phyloP scores from a whole-genome alignment of 2,888 invertebrate species.

The Lagria hirta region DNA sequence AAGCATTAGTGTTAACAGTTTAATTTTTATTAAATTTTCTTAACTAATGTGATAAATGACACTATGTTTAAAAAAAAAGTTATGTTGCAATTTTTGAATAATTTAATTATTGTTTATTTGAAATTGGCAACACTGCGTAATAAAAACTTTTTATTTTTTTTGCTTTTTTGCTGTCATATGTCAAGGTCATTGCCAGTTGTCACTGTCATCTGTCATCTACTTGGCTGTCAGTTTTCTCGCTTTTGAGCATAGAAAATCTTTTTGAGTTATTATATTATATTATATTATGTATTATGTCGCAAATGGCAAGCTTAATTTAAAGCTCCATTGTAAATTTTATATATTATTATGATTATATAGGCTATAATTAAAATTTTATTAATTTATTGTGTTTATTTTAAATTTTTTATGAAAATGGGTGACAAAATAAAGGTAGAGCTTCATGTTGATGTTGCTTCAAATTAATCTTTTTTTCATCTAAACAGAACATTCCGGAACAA shows the following conservation, averaged over 20 bases:
- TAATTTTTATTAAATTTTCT: too few species aligned
- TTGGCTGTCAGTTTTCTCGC: too few species aligned
- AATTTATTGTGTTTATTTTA: background rate
- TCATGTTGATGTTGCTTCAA: slow-evolving; percentile 3
- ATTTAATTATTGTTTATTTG: too few species aligned
- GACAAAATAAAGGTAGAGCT: slow-evolving; percentile 33
- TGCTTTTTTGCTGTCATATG: too few species aligned
- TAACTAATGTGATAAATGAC: too few species aligned
- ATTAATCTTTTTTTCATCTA: slow-evolving; percentile 4
- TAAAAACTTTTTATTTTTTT: too few species aligned
- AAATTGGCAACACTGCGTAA: too few species aligned
- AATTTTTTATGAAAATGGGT: slow-evolving; percentile 20
- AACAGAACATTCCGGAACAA: slow-evolving; percentile 60
- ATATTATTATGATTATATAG: background rate
- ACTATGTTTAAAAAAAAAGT: too few species aligned
- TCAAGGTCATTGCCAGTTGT: too few species aligned
- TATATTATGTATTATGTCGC: background rate
- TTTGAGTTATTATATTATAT: background rate
- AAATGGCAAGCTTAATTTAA: background rate
- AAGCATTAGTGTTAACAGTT: too few species aligned
- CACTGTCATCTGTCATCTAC: too few species aligned
- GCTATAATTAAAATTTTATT: background rate
- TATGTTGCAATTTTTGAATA: too few species aligned
- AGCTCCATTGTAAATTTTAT: background rate
- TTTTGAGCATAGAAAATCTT: background rate